Percentiles rank a stretch among this genome's conserved stretches.
These are phyloP conservation scores for Aurelia aurita DNA, from an alignment of 30 jellyfish, hydroid and myxozoan species.

Conservation along the genomic window DNA sequence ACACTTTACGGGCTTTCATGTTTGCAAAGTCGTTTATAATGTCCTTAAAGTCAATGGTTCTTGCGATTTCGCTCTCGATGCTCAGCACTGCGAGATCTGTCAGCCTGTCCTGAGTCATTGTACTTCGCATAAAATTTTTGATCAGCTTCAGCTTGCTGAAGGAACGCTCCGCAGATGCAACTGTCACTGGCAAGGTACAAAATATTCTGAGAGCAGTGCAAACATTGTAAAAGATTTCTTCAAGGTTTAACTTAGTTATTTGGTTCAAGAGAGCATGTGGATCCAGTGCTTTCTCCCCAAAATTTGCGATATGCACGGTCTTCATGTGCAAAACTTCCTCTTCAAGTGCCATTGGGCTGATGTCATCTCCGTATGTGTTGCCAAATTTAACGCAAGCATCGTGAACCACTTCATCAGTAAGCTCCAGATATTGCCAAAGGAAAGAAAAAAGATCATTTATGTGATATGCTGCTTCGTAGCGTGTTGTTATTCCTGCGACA, in stretches of 20 bases:
- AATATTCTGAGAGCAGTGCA: no score
- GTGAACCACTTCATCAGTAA: constrained; percentile 23
- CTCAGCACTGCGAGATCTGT: constrained; percentile 44
- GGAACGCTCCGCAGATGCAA: constrained; percentile 76
- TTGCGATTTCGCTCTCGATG: constrained; percentile 51
- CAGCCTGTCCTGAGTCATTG: constrained; percentile 62
- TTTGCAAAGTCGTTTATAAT: constrained; percentile 32
- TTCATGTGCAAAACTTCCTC: constrained; percentile 52
- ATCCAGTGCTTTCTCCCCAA: constrained; percentile 54
- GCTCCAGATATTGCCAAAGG: constrained; percentile 54
- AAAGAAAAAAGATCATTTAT: constrained; percentile 42
- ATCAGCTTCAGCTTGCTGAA: constrained; percentile 53
- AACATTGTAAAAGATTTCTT: no score
- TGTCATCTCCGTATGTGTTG: constrained; percentile 25
- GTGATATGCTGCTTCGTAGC: constrained; percentile 41
- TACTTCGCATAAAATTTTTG: constrained; percentile 53
- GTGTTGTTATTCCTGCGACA: constrained; percentile 55
- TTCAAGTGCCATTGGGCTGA: constrained; percentile 60
- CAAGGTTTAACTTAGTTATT: constrained; percentile 39
- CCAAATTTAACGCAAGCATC: constrained; percentile 49
- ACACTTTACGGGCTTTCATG: constrained; percentile 42
- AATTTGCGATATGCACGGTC: constrained; percentile 58
- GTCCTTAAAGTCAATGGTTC: constrained; percentile 29
- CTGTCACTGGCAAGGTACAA: constrained; percentile 73
- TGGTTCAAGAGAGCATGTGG: constrained; percentile 50